A percentile compares a stretch with the other conserved stretches of the same genome.
These are phyloP conservation scores for Amblyopsis hoosieri DNA, from an alignment of 2,797 vertebrate genomes.

Conservation along the genomic window DNA sequence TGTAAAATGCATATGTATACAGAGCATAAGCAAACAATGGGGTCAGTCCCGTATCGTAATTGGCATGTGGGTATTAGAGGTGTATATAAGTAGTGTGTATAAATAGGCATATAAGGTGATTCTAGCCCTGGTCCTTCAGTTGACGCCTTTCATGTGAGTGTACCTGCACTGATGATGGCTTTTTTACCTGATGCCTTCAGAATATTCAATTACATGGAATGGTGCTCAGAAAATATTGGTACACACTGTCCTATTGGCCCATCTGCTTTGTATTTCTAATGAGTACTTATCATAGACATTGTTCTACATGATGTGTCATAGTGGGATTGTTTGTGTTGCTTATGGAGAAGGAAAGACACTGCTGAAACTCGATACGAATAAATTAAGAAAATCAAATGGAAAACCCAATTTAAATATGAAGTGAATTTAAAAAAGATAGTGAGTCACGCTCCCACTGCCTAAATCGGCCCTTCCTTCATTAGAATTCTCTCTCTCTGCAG, in stretches of 20 bases:
- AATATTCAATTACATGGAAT: too few species aligned
- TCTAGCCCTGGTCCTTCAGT: constrained; percentile 26
- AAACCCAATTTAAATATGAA: too few species aligned
- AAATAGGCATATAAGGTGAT: constrained; percentile 60
- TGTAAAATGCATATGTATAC: not conserved
- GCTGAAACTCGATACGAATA: too few species aligned
- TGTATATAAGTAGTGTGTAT: constrained; percentile 59
- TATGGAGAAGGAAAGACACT: too few species aligned
- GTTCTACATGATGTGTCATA: too few species aligned
- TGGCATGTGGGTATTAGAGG: constrained; percentile 43
- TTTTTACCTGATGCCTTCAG: not conserved
- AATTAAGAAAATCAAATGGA: too few species aligned
- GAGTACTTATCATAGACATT: too few species aligned
- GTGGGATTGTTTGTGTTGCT: too few species aligned
- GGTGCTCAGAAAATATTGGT: too few species aligned
- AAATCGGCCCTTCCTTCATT: not conserved
- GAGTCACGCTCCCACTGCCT: not conserved
- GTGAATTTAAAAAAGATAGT: too few species aligned
- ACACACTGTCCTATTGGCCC: too few species aligned
- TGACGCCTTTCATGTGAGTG: constrained; percentile 1
- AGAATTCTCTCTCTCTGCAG: constrained; percentile 26
- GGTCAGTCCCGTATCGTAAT: constrained; percentile 12
- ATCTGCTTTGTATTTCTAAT: too few species aligned
- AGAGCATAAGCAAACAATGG: constrained; percentile 1
- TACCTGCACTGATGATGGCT: constrained; percentile 5